These are phyloP conservation scores for Catamblyrhynchus diadema DNA, from an alignment of 2,797 vertebrate species.

Conservation along the genomic window DNA sequence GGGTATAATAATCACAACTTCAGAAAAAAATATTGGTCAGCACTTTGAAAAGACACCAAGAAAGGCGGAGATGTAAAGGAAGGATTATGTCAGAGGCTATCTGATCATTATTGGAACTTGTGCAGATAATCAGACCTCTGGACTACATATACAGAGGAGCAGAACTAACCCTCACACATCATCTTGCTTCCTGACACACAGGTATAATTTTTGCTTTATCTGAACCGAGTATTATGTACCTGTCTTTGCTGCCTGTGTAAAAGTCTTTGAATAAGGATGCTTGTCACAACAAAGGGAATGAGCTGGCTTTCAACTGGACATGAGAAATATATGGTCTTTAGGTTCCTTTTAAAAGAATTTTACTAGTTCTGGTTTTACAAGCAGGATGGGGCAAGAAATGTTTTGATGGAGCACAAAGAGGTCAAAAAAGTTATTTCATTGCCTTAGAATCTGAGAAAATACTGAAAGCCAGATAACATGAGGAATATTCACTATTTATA, in stretches of 20 bases:
- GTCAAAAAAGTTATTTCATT: neutral
- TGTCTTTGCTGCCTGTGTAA: neutral
- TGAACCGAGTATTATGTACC: neutral
- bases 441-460: neutral
- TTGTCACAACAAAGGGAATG: neutral
- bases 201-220: neutral
- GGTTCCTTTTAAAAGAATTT: neutral
- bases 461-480: neutral
- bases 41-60: neutral
- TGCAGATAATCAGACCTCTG: neutral
- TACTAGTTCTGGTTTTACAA: neutral
- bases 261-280: neutral
- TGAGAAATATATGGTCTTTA: neutral
- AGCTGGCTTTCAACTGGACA: neutral
- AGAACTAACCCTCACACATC: neutral
- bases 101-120: neutral
- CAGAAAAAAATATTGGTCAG: neutral
- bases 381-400: neutral
- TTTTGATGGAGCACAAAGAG: neutral
- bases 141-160: neutral
- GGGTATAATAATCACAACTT: neutral
- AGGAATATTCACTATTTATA: neutral
- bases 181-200: neutral
- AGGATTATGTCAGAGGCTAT: neutral
- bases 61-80: neutral